These are phyloP conservation scores for Leptogaster cylindrica DNA, from an alignment of 2,888 invertebrate genomes.

Conservation along the genomic window DNA sequence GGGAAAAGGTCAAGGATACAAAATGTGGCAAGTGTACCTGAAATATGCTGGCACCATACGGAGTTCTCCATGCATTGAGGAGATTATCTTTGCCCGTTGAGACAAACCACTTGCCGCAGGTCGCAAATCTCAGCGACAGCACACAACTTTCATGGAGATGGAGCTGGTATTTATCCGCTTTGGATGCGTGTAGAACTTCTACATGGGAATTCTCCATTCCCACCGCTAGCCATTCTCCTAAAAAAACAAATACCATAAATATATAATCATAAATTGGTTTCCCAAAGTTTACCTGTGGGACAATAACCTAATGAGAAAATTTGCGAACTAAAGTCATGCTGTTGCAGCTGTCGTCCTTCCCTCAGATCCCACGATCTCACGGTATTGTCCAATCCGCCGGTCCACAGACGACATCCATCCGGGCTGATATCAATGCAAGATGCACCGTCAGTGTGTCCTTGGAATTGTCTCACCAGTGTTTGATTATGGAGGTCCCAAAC, in stretches of 20 bases:
- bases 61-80: slow-evolving; percentile 96
- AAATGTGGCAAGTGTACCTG: slow-evolving; percentile 71
- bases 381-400: slow-evolving; percentile 95
- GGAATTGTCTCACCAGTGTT: slow-evolving; percentile 88
- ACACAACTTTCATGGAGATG: slow-evolving; percentile 97
- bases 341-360: slow-evolving; percentile 91
- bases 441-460: slow-evolving; percentile 97
- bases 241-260: slow-evolving; percentile 27
- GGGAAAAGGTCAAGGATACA: too few relatives aligned
- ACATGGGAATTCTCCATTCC: slow-evolving; percentile 99
- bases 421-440: slow-evolving; percentile 96
- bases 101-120: slow-evolving; percentile 98
- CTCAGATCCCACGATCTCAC: slow-evolving; percentile 96
- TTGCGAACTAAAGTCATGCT: slow-evolving; percentile 93
- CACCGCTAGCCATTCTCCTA: slow-evolving; percentile 94
- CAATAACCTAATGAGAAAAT: slow-evolving; percentile 89
- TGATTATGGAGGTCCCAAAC: slow-evolving; percentile 95
- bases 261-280: neutral
- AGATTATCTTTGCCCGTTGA: slow-evolving; percentile 98
- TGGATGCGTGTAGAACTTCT: slow-evolving; percentile 88
- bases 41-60: slow-evolving; percentile 97
- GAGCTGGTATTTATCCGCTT: slow-evolving; percentile 94
- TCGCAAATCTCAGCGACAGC: slow-evolving; percentile 91
- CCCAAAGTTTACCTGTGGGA: slow-evolving; percentile 72
- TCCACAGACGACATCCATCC: slow-evolving; percentile 89